Conservation (phyloP, 2,113 vertebrate species). For the Ammospiza nelsoni region DNA sequence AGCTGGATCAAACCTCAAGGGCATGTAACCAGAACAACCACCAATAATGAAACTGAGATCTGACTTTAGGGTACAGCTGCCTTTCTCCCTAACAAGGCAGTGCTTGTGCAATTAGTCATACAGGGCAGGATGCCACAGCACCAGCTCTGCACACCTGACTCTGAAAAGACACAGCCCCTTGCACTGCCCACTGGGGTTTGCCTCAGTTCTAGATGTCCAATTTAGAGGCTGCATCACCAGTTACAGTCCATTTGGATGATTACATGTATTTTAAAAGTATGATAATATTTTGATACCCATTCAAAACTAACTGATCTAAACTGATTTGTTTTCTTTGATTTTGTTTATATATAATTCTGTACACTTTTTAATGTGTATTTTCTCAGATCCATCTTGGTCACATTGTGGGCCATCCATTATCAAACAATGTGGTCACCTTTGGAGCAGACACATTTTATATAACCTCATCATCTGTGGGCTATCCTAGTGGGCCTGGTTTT, state of each 20-base stretch:
- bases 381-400: background rate
- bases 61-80: background rate
- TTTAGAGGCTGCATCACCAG: background rate
- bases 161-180: background rate
- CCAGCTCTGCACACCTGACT: background rate
- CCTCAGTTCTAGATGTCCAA: background rate
- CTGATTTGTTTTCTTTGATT: background rate
- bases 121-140: background rate
- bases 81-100: background rate
- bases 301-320: background rate
- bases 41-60: background rate
- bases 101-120: background rate
- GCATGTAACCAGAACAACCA: background rate
- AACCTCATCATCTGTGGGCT: background rate
- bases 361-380: background rate
- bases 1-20: background rate
- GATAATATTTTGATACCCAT: background rate
- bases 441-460: background rate
- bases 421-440: background rate
- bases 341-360: background rate
- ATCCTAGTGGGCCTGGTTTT: rapidly evolving
- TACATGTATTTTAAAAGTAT: background rate
- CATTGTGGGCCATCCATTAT: background rate
- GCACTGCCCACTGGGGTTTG: background rate
- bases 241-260: background rate